Conservation (phyloP, 2,113 vertebrate species). For the Rhagologus leucostigma region DNA sequence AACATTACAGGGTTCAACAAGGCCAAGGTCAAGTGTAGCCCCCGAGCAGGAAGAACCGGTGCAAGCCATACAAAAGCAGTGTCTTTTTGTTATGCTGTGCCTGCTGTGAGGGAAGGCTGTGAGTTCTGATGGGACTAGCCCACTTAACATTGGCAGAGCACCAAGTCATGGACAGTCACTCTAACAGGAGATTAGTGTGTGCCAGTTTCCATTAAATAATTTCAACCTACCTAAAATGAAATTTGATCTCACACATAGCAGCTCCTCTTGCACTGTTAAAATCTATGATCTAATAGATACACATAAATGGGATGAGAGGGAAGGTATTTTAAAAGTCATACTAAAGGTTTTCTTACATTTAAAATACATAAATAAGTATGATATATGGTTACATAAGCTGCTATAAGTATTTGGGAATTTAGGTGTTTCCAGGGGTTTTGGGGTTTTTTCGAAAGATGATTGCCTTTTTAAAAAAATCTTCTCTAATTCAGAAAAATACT, state of each 20-base stretch:
- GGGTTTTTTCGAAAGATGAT: fast-evolving
- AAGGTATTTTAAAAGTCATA: neutral
- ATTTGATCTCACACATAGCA: neutral
- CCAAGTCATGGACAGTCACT: neutral
- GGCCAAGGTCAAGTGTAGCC: too few species aligned
- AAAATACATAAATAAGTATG: neutral
- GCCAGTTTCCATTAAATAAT: neutral
- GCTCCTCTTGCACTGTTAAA: neutral
- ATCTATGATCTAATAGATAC: neutral
- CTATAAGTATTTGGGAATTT: neutral
- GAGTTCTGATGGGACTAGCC: neutral
- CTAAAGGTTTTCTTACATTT: neutral
- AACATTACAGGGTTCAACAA: neutral
- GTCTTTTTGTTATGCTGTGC: neutral
- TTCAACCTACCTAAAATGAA: neutral
- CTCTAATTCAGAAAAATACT: neutral
- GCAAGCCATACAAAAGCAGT: neutral
- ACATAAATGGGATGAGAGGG: neutral
- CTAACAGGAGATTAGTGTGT: neutral
- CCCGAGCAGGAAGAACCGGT: neutral
- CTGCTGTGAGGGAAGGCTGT: neutral
- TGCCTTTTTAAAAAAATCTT: neutral
- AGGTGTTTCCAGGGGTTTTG: fast-evolving
- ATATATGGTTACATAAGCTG: neutral
- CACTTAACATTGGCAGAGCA: too few species aligned